Base-by-base conservation (phyloP, 2,113 vertebrate species). In the Dicerorhinus sumatrensis region DNA sequence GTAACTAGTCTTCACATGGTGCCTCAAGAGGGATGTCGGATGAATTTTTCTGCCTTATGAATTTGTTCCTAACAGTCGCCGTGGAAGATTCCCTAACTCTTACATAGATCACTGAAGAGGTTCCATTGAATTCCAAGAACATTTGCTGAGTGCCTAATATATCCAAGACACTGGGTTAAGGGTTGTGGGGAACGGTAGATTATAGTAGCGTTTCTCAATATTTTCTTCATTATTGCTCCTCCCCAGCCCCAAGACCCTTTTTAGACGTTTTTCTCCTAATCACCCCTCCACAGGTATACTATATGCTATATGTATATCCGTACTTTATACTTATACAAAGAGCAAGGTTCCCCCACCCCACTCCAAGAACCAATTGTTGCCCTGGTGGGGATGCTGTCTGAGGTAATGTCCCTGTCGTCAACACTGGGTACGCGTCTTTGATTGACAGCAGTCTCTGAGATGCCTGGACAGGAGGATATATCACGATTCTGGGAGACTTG, bases 321-420 rank as follows among this genome's bases (percentile, higher is more conserved):
- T 75, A 8, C 51, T 75, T 84, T 36, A 29, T 10, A 31, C 63
- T 82, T 79, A 29, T 4, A 73, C 51, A 91, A 91, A 62, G 20
- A 67, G 2, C 58, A 75, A 76, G 39, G 3, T 83, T 80, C 2
- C 9, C 5, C 8, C 69, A 31, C 23, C 21, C 25, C 2, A 27
- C 29, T 23, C 58, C 11, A 33, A n/a, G 58, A 56, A 63, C 31
- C 46, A 33, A 0, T 62, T 62, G 27, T 82, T 48, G 13, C 31
- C 11, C 1, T 2, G 0, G 3, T 16, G 0, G 16, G 33, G 33
- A 7, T 27, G 6, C 54, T 82, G 9, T 70, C 27, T 60, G 36
- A 88, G 84, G 9, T 21, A 23, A 60, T 14, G 33, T 36, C 25
- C 48, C 21, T 54, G 1, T 60, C 46, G 33, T 54, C 62, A 29